These are phyloP conservation scores for Gandaritis pyraliata DNA, from an alignment of 2,888 invertebrate species.

Conservation along the genomic window DNA sequence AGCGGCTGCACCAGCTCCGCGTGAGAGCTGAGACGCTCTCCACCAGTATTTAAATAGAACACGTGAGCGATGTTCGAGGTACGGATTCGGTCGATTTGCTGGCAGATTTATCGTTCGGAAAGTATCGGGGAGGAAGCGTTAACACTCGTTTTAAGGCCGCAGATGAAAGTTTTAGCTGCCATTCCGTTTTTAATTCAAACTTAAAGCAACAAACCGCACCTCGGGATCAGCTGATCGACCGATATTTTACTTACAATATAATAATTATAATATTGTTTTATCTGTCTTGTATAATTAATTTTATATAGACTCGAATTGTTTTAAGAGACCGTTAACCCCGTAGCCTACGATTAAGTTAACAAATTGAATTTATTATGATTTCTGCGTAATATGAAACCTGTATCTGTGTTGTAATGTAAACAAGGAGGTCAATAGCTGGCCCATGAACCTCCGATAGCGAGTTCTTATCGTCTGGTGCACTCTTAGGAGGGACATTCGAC, in stretches of 20 bases:
- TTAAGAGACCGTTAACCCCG: conserved; percentile 73
- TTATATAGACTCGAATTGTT: conserved; percentile 68
- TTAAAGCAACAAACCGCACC: conserved; percentile 59
- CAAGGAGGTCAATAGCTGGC: conserved; percentile 81
- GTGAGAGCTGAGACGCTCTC: conserved; percentile 65
- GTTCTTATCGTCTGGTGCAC: conserved; percentile 75
- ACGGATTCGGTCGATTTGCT: conserved; percentile 74
- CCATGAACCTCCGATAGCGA: conserved; percentile 74
- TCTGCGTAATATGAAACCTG: conserved; percentile 64
- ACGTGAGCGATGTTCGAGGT: conserved; percentile 62
- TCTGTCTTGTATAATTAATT: conserved; percentile 47
- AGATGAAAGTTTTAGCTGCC: conserved; percentile 75
- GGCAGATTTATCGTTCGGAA: conserved; percentile 75
- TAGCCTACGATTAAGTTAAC: conserved; percentile 68
- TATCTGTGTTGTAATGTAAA: conserved; percentile 67
- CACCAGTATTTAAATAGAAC: conserved; percentile 68
- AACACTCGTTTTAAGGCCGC: conserved; percentile 74
- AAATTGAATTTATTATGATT: conserved; percentile 69
- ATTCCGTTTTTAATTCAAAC: conserved; percentile 74
- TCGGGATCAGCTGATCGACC: conserved; percentile 57
- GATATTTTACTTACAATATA: conserved; percentile 16
- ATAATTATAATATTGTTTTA: conserved; percentile 28
- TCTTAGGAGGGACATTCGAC: conserved; percentile 69
- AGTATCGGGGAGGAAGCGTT: conserved; percentile 67
- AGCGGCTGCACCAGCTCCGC: conserved; percentile 41